These are phyloP conservation scores for Albula goreensis DNA, from an alignment of 2,113 vertebrate genomes.

Conservation along the genomic window DNA sequence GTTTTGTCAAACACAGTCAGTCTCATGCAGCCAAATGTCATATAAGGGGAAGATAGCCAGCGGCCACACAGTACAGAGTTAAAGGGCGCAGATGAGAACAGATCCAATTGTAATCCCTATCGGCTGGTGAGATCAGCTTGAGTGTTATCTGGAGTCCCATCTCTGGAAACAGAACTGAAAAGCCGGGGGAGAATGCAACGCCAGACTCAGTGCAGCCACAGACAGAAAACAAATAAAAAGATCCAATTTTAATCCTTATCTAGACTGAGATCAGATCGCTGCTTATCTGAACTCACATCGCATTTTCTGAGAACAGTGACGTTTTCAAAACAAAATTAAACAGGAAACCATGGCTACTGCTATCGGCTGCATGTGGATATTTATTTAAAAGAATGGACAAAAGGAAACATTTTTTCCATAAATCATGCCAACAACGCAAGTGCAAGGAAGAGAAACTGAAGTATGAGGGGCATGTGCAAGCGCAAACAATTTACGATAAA, in stretches of 20 bases:
- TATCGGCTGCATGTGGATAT: conserved; percentile 49
- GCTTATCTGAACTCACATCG: conserved; percentile 74
- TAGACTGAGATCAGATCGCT: conserved; percentile 70
- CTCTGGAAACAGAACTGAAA: conserved; percentile 72
- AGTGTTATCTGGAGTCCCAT: conserved; percentile 69
- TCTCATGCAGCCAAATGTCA: conserved; percentile 45
- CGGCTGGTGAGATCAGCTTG: conserved; percentile 65
- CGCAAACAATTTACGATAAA: too few species aligned
- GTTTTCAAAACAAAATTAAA: conserved; percentile 74
- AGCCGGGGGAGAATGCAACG: conserved; percentile 56
- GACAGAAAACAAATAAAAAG: conserved; percentile 76
- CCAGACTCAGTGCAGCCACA: conserved; percentile 62
- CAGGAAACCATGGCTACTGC: conserved; percentile 67
- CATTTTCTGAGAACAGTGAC: conserved; percentile 71
- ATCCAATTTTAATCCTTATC: conserved; percentile 78
- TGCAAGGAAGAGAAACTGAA: not conserved
- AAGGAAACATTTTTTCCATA: conserved; percentile 26
- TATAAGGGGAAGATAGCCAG: conserved; percentile 36
- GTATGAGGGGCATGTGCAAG: not conserved
- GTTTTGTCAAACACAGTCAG: conserved; percentile 53
- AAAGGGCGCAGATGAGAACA: conserved; percentile 56
- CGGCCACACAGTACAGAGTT: conserved; percentile 61
- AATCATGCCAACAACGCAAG: not conserved
- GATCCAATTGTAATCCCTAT: conserved; percentile 73
- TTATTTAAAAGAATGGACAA: conserved; percentile 23